Base-by-base conservation (phyloP, 1,140 invertebrate genomes). In the Drosophila pseudoobscura region DNA sequence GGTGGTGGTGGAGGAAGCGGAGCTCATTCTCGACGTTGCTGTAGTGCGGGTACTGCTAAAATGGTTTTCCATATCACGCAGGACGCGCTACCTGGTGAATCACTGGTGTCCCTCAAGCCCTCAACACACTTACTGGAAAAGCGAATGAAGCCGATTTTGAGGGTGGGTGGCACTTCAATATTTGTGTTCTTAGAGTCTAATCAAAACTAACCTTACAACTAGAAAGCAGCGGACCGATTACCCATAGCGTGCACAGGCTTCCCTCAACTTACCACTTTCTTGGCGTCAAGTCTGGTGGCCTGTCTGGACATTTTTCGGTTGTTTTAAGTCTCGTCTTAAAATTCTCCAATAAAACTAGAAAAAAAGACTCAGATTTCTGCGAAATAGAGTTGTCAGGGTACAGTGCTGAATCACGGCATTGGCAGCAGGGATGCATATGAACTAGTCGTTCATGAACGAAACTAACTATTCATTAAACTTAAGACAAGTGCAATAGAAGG, bases 181-280 rank as follows among this genome's bases (percentile, higher is more conserved):
- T 72, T 70, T 71, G 61, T 56, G 46, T 78, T 65, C 75, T 77
- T 79, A 75, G 57, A 58, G 55, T 61, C 70, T 46, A 75, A 43
- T 52, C 79, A 75, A 70, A 64, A 85, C 75, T 77, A 80, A 61
- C 50, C 79, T 87, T 89, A 73, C 65, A 60, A 63, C 71, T 74
- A 69, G 17, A 44, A 50, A 22, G 44, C 54, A 22, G 61, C 35
- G 35, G 13, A 39, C 35, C 35, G 35, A 47, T 60, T 24, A 26
- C 61, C 56, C 46, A 46, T 31, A 50, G 31, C 44, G 43, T 50
- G 24, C 41, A 24, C 31, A 39, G 41, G 7, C 47, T 17, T 53
- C 63, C 15, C 44, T 55, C 15, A 79, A 90, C 92, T 90, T 91
- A 93, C 92, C 73, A 92, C 92, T 93, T 93, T 92, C 64, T 93